Evolutionary conservation across 2,113 vertebrate genomes (phyloP).

Genomic region (Lichenostomus cassidix): DNA sequence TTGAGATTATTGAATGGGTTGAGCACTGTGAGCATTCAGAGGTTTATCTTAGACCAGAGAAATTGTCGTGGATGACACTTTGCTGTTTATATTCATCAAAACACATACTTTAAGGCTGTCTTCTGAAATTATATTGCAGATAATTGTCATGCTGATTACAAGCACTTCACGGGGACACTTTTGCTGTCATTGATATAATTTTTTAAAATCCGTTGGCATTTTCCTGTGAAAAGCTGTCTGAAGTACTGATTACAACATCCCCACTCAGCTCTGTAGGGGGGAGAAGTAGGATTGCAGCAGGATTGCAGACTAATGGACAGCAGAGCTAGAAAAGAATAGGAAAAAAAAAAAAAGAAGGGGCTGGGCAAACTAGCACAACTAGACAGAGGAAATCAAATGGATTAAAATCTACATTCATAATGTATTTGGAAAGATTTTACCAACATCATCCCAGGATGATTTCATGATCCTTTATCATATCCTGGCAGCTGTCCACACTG

Average conservation of each 20-base stretch:
- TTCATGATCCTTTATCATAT: neutral
- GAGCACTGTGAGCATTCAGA: neutral
- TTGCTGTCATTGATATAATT: neutral
- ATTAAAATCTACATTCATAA: neutral
- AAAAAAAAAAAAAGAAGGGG: too few relatives aligned
- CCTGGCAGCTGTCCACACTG: neutral
- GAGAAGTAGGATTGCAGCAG: neutral
- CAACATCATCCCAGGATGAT: neutral
- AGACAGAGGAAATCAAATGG: neutral
- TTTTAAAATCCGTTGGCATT: neutral
- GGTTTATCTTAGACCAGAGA: neutral
- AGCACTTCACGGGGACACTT: neutral
- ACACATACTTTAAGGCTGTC: neutral
- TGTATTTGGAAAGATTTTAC: neutral
- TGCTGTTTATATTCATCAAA: neutral
- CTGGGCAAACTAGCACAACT: neutral
- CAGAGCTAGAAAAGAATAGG: neutral
- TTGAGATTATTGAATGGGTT: neutral
- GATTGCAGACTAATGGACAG: neutral
- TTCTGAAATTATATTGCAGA: neutral
- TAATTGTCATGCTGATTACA: constrained; percentile 22
- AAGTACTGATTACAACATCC: constrained; percentile 26
- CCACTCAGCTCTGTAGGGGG: neutral
- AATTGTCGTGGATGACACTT: neutral
- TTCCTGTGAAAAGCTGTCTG: constrained; percentile 3